Evolutionary conservation across 2,888 invertebrate genomes (phyloP), one percentile per base, ranked within the genome.

Genomic region (Exocentrus adspersus): DNA sequence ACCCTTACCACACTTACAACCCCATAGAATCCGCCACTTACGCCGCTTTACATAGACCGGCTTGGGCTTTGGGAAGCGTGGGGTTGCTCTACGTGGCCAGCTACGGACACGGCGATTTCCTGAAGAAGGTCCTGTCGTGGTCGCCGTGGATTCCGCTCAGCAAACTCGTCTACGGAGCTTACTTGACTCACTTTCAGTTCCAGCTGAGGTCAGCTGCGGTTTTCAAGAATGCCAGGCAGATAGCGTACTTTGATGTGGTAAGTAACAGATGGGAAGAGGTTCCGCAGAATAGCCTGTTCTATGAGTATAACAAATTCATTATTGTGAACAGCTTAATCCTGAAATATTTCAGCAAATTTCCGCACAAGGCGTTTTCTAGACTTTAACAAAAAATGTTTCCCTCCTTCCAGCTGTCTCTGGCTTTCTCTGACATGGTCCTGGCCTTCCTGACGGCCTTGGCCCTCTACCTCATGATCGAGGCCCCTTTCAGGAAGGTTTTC

Each of bases 101-200:
- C 1, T 84, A 86, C 64, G 89, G 89, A 45, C 81, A 82, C 63
- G 77, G 77, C 9, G 74, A 67, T 21, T 70, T 78, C 21, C 37
- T 81, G 21, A 71, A 74, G 12, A 74, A 84, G 83, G 82, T 86
- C 48, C 77, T 88, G 1, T 82, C 83, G 48, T 88, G 88, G 88
- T 83, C 82, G 48, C 85, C 86, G 0, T 88, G 87, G 85, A 84
- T 86, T 45, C 86, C 87, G 0, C 80, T 89, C 0, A 87, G 88
- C 69, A 85, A 87, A 52, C 82, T 89, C 24, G 82, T 87, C 0
- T 89, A 88, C 74, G 42, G 78, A 48, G 87, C 87, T 0, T 71
- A 71, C 24, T 77, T 89, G 52, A 82, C 85, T 0, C 89, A 89
- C 75, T 82, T 85, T 67, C 65, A 85, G 17, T 79, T 88, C 58